A percentile compares a stretch with the other conserved stretches of the same genome.
phyloP scores from a whole-genome alignment of 2,888 invertebrate genomes.

The Brenthis daphne region DNA sequence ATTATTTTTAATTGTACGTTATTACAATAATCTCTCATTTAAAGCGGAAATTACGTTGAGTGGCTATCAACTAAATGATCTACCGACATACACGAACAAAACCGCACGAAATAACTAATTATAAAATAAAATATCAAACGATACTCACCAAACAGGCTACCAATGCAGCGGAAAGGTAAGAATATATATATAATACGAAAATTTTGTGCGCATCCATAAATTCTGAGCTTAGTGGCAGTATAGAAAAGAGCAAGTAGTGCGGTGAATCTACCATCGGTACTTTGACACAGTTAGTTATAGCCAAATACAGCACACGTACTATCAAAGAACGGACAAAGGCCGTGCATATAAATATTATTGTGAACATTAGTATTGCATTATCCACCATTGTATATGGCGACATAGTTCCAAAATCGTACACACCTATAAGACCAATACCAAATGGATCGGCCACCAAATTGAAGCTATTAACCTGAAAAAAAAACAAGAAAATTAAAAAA shows the following conservation, averaged over 20 bases:
- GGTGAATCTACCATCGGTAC: conserved; percentile 43
- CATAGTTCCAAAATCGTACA: conserved; percentile 60
- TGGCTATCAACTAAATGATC: too few species aligned
- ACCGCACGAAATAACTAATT: background rate
- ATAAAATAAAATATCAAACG: background rate
- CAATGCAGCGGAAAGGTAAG: conserved; percentile 51
- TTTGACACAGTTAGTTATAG: conserved; percentile 51
- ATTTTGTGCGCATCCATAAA: conserved; percentile 57
- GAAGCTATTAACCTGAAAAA: conserved; percentile 52
- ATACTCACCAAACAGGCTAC: conserved; percentile 54
- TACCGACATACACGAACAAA: too few species aligned
- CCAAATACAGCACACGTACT: conserved; percentile 51
- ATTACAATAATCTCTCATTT: too few species aligned
- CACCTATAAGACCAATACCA: conserved; percentile 62
- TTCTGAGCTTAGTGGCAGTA: conserved; percentile 60
- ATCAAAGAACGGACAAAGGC: conserved; percentile 59
- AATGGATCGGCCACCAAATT: conserved; percentile 51
- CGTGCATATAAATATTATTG: conserved; percentile 50
- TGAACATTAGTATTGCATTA: conserved; percentile 60
- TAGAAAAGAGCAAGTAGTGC: conserved; percentile 58
- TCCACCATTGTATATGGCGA: conserved; percentile 64
- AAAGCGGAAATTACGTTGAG: too few species aligned
- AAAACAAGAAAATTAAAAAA: background rate
- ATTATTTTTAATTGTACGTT: too few species aligned
- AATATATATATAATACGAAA: conserved; percentile 56